Evolutionary conservation across 2,797 vertebrate genomes (phyloP).

Genomic region (Serranus cabrilla): DNA sequence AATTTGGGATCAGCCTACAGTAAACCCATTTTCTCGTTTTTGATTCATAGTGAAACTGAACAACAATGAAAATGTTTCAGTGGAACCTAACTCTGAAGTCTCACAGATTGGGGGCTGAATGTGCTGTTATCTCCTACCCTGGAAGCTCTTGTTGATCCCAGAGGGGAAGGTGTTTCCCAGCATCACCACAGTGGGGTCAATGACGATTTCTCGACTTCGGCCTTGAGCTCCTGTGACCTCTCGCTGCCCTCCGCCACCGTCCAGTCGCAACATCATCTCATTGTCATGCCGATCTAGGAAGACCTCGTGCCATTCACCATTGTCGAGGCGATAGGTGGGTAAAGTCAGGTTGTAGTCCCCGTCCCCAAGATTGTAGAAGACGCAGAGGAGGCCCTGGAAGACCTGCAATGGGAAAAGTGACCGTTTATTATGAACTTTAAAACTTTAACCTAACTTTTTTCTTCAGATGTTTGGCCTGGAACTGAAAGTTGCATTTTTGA

Average conservation of each 20-base stretch:
- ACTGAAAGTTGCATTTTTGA: not conserved
- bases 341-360: conserved; percentile 89
- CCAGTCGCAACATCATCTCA: conserved; percentile 89
- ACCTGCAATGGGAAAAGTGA: conserved; percentile 73
- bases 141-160: conserved; percentile 89
- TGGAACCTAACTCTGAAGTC: too few relatives aligned
- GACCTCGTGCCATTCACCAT: conserved; percentile 92
- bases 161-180: conserved; percentile 88
- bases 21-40: not conserved
- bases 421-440: not conserved
- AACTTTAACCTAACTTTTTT: not conserved
- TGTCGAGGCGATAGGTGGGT: conserved; percentile 88
- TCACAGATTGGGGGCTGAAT: not conserved
- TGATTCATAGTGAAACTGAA: too few relatives aligned
- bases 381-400: conserved; percentile 86
- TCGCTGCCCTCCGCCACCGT: conserved; percentile 89
- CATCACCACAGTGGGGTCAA: conserved; percentile 87
- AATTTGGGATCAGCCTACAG: not conserved
- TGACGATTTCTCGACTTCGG: conserved; percentile 88
- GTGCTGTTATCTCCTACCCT: conserved; percentile 80
- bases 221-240: conserved; percentile 86
- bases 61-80: too few relatives aligned
- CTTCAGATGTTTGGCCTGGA: not conserved
- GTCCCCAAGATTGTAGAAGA: conserved; percentile 91
- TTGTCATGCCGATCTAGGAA: conserved; percentile 90